Base-by-base conservation (phyloP, 2,113 vertebrate genomes). In the Leptobrachium leishanense region DNA sequence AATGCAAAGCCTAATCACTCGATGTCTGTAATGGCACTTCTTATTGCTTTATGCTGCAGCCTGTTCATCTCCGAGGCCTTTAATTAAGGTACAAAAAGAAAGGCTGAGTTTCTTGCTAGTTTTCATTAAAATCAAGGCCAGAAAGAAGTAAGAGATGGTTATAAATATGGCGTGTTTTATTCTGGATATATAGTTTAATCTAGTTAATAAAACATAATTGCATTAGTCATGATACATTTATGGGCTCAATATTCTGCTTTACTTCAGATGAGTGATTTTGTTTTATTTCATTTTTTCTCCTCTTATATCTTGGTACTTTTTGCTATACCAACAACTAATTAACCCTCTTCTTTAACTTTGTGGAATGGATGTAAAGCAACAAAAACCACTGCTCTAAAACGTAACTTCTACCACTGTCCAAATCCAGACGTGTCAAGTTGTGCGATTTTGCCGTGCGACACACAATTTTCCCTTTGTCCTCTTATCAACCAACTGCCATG, bases 31-130 rank as follows among this genome's bases (percentile, higher is more conserved):
- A 55, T 54, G 40, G 50, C 40, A 12, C 74, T 55, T 41, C 41
- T 42, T 67, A 67, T 54, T 53, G 44, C 64, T 13, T 10, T n/a
- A 64, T 11, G 13, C 46, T 10, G 74, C 46, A 55, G 74, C 9
- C 44, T n/a, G 65, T 43, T 76, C 62, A 76, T 76, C 50, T 76
- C 39, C 64, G 20, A 64, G n/a, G 6, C 13, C n/a, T 50, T 76
- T 76, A 76, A 76, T 76, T 76, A 76, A 76, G 44, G 64, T 50
- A 76, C 20, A 31, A 53, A 59, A 76, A n/a, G 64, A 76, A 63
- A 54, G 15, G 74, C 74, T n/a, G 31, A 31, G 64, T 67, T 46
- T 39, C 74, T n/a, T 67, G 74, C 42, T 64, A 43, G 74, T 20
- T 67, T 76, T 76, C 63, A 76, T 76, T 76, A 76, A 76, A 64